phyloP scores from a whole-genome alignment of 1,140 invertebrate genomes.

The Gyrodactylus bullatarudis region DNA sequence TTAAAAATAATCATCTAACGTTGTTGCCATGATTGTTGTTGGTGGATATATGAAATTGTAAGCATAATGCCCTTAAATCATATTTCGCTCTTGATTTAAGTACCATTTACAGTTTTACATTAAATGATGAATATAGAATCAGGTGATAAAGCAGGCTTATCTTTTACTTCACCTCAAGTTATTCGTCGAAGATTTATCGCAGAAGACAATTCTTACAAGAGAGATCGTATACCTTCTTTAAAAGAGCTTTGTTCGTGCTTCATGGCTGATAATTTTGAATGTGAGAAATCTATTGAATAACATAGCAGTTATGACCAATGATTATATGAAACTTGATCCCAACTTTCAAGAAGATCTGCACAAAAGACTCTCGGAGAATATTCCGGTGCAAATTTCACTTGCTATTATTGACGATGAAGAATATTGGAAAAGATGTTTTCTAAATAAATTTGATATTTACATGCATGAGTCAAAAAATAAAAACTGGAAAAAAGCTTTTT shows the following conservation, averaged over 20 bases:
- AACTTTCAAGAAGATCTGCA: neutral
- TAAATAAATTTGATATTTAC: neutral
- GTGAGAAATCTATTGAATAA: too few species aligned
- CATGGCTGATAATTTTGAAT: neutral
- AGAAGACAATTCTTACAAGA: neutral
- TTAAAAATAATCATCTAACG: too few species aligned
- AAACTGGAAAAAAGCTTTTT: neutral
- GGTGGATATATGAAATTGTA: too few species aligned
- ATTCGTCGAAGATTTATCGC: neutral
- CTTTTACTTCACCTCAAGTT: too few species aligned
- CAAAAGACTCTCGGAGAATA: neutral
- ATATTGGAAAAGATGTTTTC: neutral
- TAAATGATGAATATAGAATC: neutral
- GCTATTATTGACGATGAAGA: neutral
- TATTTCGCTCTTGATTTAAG: too few species aligned
- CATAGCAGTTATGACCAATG: too few species aligned
- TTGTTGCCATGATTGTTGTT: too few species aligned
- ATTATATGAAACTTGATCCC: too few species aligned
- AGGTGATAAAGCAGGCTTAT: too few species aligned
- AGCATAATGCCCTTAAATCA: too few species aligned
- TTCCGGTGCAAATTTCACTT: neutral
- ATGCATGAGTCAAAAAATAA: neutral
- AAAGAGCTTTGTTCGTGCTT: neutral
- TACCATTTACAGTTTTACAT: neutral
- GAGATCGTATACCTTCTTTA: neutral